A percentile compares a stretch with the other conserved stretches of the same genome.
phyloP scores from a whole-genome alignment of 2,888 invertebrate species.

The Pandemis cinnamomeana region DNA sequence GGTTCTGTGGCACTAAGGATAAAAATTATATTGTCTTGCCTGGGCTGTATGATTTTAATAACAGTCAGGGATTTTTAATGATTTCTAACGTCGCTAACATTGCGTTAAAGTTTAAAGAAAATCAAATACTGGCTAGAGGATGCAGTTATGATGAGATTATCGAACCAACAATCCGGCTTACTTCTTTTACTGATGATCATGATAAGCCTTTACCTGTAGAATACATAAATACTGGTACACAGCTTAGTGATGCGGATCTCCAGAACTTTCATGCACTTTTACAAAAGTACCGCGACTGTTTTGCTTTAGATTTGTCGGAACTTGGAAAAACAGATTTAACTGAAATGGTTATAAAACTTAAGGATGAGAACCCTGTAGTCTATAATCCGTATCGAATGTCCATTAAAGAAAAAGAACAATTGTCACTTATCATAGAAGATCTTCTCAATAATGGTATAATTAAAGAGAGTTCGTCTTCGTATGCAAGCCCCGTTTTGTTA shows the following conservation, averaged over 20 bases:
- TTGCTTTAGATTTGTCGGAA: conserved; percentile 29
- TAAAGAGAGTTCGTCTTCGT: no score
- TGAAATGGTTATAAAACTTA: conserved; percentile 28
- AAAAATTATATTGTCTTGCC: not conserved
- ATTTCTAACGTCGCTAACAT: not conserved
- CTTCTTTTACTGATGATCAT: not conserved
- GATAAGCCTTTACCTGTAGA: conserved; percentile 1
- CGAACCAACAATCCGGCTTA: not conserved
- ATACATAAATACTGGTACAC: conserved; percentile 15
- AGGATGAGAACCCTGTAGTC: conserved; percentile 29
- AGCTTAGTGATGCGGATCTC: not conserved
- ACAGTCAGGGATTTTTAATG: conserved; percentile 1
- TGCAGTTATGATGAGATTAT: not conserved
- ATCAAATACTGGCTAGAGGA: not conserved
- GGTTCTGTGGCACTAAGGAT: not conserved
- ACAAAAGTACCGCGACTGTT: conserved; percentile 25
- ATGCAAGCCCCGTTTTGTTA: no score
- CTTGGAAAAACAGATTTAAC: conserved; percentile 37
- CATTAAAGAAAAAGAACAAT: conserved; percentile 25
- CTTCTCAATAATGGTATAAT: not conserved
- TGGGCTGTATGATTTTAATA: conserved; percentile 6
- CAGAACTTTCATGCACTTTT: not conserved
- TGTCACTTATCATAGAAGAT: conserved; percentile 30
- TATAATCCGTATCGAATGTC: conserved; percentile 39
- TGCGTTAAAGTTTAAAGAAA: not conserved